Base-by-base conservation (phyloP, 2,888 invertebrate genomes). In the Adineta ricciae region DNA sequence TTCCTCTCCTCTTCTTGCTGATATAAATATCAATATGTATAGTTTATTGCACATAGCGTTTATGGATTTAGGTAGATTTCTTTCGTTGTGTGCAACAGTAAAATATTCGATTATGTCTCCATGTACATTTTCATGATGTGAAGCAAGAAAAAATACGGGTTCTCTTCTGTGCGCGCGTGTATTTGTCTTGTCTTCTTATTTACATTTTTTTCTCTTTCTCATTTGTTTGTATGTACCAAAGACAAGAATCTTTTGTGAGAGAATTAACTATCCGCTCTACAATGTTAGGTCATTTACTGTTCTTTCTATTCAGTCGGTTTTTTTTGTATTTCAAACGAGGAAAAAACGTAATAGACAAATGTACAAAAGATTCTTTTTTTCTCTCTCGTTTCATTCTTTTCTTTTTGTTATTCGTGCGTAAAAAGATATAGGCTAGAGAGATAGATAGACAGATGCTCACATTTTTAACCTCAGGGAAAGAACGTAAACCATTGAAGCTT, bases 61-160 rank as follows among this genome's bases (percentile, higher is more conserved):
- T 32, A 64, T 64, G 64, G 32, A 64, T 27, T 64, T 64, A 64
- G 64, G 32, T 64, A 32, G 32, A 32, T 64, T 32, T 24, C 0
- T 64, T 64, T 64, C 64, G 64, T 64, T 64, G 64, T 64, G 64
- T 64, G 64, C 64, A 64, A 64, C 64, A 64, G 64, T 64, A 64
- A 64, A 64, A 64, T 64, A 27, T 64, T 64, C 32, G 27, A 64
- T 64, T 64, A 64, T 64, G 64, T 64, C 27, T 64, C 27, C 16
- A 64, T 64, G 50, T 50, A 50, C 50, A 50, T 64, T 64, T 52
- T 64, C 27, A 32, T 27, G 32, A 64, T 64, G 64, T 64, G n/a
- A 11, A 64, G 32, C 64, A 64, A 64, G 64, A 64, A 32, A 27
- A 64, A 46, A 46, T 19, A 50, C 19, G 32, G n/a, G 32, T 32